These are phyloP conservation scores for Erebia ligea DNA, from an alignment of 2,888 invertebrate genomes.

Conservation along the genomic window DNA sequence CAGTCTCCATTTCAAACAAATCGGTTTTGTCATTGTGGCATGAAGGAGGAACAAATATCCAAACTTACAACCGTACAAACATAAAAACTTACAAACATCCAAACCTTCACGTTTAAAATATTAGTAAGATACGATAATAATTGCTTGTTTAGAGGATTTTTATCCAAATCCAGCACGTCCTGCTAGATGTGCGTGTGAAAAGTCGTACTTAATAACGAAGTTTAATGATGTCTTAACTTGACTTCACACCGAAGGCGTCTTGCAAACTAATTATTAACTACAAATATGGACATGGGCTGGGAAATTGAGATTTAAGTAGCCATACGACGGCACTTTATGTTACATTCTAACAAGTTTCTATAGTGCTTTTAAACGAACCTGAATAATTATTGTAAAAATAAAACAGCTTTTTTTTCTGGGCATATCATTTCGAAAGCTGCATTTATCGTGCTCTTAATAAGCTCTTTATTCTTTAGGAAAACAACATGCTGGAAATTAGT, in stretches of 20 bases:
- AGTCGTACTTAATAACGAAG: background rate
- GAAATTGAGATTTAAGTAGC: slow-evolving; percentile 16
- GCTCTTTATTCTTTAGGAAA: background rate
- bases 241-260: slow-evolving; percentile 8
- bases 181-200: slow-evolving; percentile 14
- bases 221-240: slow-evolving; percentile 13
- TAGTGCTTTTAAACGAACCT: background rate
- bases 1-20: no score
- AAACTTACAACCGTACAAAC: no score
- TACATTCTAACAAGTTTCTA: background rate
- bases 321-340: background rate
- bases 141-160: background rate
- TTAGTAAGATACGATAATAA: background rate
- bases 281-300: slow-evolving; percentile 13
- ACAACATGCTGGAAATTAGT: background rate
- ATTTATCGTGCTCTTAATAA: background rate
- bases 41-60: no score
- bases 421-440: background rate
- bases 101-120: no score
- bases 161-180: slow-evolving; percentile 4
- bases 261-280: slow-evolving; percentile 10
- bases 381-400: background rate
- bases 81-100: no score
- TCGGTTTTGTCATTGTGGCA: no score
- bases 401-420: background rate